Base-by-base conservation (phyloP, 2,888 invertebrate genomes). In the Phragmatobia fuliginosa region DNA sequence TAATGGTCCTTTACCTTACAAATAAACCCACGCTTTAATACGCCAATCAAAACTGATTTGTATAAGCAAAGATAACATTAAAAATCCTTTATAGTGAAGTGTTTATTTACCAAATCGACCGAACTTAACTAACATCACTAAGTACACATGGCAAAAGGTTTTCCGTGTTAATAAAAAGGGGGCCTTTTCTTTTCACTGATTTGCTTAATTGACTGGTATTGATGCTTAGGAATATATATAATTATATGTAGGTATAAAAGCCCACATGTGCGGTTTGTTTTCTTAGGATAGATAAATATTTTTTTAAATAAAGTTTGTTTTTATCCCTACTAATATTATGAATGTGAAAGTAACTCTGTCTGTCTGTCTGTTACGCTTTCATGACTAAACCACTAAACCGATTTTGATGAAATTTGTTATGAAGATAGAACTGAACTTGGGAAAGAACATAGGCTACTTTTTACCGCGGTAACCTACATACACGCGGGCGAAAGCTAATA, bases 131-230 rank as follows among this genome's bases (percentile, higher is more conserved):
- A 76, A 79, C 77, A 74, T 71, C 73, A 66, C 69, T 75, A 74
- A 38, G 36, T 60, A 68, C 69, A 79, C 71, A 75, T 49, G 63
- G 70, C 72, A 70, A 82, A 82, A 82, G 81, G 81, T 75, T 82
- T 82, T 80, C 74, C 82, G 74, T 82, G 82, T 82, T 80, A 78
- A 73, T 71, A 73, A 38, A 76, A 80, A 74, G 66, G 79, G 80
- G 80, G 74, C 68, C 65, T 72, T 76, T 72, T 66, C 68, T 79
- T 73, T 62, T 31, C 45, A 63, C 38, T 75, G 72, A 71, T 74
- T 77, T 72, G 45, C 49, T 72, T 80, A 75, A 80, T 74, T 79
- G 72, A 68, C 61, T 73, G 68, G 52, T 71, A 62, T 76, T 66
- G 41, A 31, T 65, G 58, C 56, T 25, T 36, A n/a, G 33, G 28